Evolutionary conservation across 2,113 vertebrate genomes (phyloP), one percentile per base, ranked within the genome.

Genomic region (Pterophyllum scalare): DNA sequence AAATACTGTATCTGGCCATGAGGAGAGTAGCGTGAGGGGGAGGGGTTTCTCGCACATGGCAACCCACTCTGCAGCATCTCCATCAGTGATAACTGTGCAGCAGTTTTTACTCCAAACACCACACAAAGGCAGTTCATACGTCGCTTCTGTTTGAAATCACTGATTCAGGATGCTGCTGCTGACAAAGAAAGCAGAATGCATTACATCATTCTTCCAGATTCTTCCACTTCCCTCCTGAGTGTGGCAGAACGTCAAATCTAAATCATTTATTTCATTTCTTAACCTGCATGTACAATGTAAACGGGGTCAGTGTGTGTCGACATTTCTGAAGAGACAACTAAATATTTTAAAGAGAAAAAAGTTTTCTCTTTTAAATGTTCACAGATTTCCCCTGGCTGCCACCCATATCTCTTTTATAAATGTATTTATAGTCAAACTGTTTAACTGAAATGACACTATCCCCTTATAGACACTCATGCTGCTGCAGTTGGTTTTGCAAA

Each of bases 21-120:
- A 85, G 79, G 83, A 78, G 76, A 82, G 82, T 14, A 75, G 72
- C 5, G 7, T 60, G 84, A 80, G 67, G 79, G 75, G 87, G 89
- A 72, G 87, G 87, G 85, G 74, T 49, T 81, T 77, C 75, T 77
- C 13, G 88, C 86, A 88, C 86, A 92, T 87, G 90, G 88, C 83
- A 86, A 87, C 87, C 46, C 65, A 72, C 82, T 82, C 83, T 86
- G 87, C 89, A 81, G 84, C 92, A 86, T 90, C 75, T 86, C 80
- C 58, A 64, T 76, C 19, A 33, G 19, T 49, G 28, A 35, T 33
- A 3, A 60, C 58, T 62, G 24, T 65, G 67, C 60, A 61, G 86
- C 79, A 35, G 67, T 28, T 13, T 49, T 4, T 49, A 14, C 52
- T 31, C 12, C 58, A 35, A 11, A 22, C 79, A 17, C 46, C 0